These are phyloP conservation scores for Probaryconus sp. DNA, from an alignment of 1,140 invertebrate genomes.

Conservation along the genomic window DNA sequence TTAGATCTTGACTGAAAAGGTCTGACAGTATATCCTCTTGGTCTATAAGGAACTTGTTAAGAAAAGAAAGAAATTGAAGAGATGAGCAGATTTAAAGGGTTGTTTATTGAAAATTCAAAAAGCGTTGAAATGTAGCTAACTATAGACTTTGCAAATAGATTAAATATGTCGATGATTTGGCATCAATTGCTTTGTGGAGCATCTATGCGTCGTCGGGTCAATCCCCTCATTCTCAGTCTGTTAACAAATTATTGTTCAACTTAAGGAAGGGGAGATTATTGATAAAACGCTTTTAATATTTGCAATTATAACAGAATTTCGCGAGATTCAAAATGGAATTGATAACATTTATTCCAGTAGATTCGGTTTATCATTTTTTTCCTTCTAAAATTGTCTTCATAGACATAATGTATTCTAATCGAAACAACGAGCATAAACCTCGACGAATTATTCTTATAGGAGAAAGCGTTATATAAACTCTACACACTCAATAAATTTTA, in stretches of 20 bases:
- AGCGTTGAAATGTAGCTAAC: too few species aligned
- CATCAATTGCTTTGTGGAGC: conserved; percentile 36
- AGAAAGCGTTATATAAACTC: conserved; percentile 47
- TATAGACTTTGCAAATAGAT: not conserved
- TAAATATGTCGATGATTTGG: conserved; percentile 11
- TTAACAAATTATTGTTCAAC: conserved; percentile 44
- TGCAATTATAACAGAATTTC: conserved; percentile 17
- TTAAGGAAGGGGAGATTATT: conserved; percentile 38
- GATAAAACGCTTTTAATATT: conserved; percentile 40
- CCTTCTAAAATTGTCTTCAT: conserved; percentile 7
- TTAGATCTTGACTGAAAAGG: too few species aligned
- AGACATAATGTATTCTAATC: conserved; percentile 24
- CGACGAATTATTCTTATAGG: conserved; percentile 22
- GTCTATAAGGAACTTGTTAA: too few species aligned
- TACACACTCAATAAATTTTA: conserved; percentile 7
- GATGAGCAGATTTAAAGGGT: too few species aligned
- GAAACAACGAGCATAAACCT: conserved; percentile 17
- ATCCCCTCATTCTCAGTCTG: conserved; percentile 29
- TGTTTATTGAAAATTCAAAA: too few species aligned
- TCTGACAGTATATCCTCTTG: too few species aligned
- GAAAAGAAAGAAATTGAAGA: too few species aligned
- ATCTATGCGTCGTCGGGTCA: conserved; percentile 23
- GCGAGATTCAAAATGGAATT: too few species aligned
- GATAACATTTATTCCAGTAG: too few species aligned
- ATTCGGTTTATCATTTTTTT: conserved; percentile 4